Evolutionary conservation across 2,888 invertebrate species (phyloP), one percentile per base, ranked within the genome.

Genomic region (Pterobdella sp.): DNA sequence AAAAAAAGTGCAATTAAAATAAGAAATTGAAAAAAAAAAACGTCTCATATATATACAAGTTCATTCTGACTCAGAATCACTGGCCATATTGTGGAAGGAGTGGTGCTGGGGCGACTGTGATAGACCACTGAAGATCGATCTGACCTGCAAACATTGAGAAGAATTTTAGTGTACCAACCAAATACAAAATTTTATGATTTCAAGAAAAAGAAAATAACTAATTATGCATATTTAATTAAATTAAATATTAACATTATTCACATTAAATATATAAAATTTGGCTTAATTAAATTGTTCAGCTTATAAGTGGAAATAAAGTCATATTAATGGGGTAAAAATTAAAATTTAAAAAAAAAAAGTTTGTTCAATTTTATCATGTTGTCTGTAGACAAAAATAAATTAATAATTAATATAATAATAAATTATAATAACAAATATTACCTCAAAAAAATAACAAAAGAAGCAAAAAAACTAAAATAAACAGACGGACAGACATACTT

Each of bases 21-120:
- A 22, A 42, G 22, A 42, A 42, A 42, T 42, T 42, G 7, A 14
- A 22, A 14, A n/a, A 56, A 56, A 56, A 18, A 56, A 26, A 56
- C n/a, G n/a, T n/a, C n/a, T n/a, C n/a, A n/a, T n/a, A n/a, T n/a
- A n/a, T n/a, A n/a, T n/a, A n/a, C n/a, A n/a, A n/a, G n/a, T n/a
- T 56, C 26, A 56, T 18, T 56, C 60, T 18, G 60, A 56, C 26
- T 69, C 69, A 7, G 69, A 69, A 29, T 69, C 69, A 31, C 52
- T 52, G 29, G 52, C 69, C 26, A 69, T 29, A 42, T 35, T 29
- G 7, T 65, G 14, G 3, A n/a, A 52, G n/a, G n/a, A 22, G 1
- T 22, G n/a, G 4, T 35, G 67, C 26, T 35, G 26, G 14, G 37
- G 69, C 3, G 69, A 69, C 49, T 69, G 69, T 22, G 49, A 42